phyloP scores from a whole-genome alignment of 1,140 invertebrate genomes.

The Aphidius ervi region DNA sequence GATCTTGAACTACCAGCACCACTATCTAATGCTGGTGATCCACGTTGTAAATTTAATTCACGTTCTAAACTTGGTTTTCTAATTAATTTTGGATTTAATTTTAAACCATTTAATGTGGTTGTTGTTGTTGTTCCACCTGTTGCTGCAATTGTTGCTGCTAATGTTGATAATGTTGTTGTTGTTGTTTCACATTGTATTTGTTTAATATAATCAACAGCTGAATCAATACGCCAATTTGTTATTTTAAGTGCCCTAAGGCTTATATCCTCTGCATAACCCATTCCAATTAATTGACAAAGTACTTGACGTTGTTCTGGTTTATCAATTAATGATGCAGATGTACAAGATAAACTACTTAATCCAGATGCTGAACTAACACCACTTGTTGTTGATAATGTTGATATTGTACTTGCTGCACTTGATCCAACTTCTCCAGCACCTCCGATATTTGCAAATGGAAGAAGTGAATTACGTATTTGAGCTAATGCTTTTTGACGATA shows the following conservation, averaged over 20 bases:
- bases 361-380: conserved; percentile 64
- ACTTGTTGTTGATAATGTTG: conserved; percentile 63
- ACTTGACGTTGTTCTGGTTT: conserved; percentile 55
- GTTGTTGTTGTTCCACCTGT: no score
- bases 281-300: conserved; percentile 58
- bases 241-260: conserved; percentile 65
- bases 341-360: conserved; percentile 59
- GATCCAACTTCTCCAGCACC: conserved; percentile 60
- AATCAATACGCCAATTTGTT: conserved; percentile 64
- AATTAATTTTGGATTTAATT: conserved; percentile 71
- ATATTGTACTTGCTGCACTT: conserved; percentile 72
- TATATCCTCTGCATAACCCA: conserved; percentile 69
- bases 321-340: conserved; percentile 47
- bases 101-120: conserved; percentile 52
- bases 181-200: conserved; percentile 57
- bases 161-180: no score
- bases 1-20: conserved; percentile 83
- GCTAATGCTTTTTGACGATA: conserved; percentile 85
- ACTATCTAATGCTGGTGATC: conserved; percentile 81
- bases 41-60: conserved; percentile 68
- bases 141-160: no score
- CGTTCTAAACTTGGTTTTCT: conserved; percentile 83
- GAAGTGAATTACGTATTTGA: conserved; percentile 79
- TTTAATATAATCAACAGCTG: conserved; percentile 68
- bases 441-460: conserved; percentile 77